These are phyloP conservation scores for Philopedon plagiatum DNA, from an alignment of 2,888 invertebrate species.

Conservation along the genomic window DNA sequence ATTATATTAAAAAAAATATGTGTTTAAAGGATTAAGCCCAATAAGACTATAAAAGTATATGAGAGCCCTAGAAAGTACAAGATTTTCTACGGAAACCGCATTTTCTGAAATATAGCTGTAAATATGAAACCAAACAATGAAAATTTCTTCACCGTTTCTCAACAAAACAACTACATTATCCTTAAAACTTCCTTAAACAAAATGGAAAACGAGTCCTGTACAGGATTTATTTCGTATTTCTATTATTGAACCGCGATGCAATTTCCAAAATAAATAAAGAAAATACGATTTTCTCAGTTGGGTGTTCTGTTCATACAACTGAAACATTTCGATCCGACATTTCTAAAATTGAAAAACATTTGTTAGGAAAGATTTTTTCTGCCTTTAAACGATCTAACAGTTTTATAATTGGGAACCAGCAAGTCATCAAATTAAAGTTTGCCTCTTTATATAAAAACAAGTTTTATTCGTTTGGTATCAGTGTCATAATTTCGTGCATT, in stretches of 20 bases:
- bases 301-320: constrained; percentile 41
- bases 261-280: constrained; percentile 49
- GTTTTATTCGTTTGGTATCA: too few species aligned
- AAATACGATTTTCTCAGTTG: constrained; percentile 48
- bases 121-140: not conserved
- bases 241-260: constrained; percentile 42
- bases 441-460: too few species aligned
- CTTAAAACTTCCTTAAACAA: constrained; percentile 8
- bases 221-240: constrained; percentile 33
- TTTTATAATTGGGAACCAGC: not conserved
- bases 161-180: constrained; percentile 13
- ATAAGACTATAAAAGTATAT: not conserved
- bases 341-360: constrained; percentile 42
- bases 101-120: not conserved
- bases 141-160: not conserved
- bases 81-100: not conserved
- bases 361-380: constrained; percentile 21
- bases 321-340: constrained; percentile 41
- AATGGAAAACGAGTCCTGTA: constrained; percentile 3
- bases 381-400: not conserved
- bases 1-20: too few species aligned
- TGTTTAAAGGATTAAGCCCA: too few species aligned
- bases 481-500: too few species aligned
- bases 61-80: not conserved
- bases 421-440: not conserved